phyloP scores from a whole-genome alignment of 1,140 invertebrate species.

The Drosophila subobscura region DNA sequence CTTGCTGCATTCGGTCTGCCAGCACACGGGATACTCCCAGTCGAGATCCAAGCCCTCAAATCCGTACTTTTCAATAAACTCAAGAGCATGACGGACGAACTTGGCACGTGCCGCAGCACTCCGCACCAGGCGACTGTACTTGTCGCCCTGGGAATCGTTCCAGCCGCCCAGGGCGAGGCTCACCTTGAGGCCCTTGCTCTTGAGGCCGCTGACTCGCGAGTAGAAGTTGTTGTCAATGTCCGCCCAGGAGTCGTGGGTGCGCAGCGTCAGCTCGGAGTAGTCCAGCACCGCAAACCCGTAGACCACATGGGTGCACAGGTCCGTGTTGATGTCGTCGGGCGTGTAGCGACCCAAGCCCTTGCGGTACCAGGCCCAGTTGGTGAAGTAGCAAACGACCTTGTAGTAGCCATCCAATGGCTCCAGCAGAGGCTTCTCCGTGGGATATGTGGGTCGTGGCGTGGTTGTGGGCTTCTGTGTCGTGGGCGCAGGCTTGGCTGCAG shows the following conservation, averaged over 20 bases:
- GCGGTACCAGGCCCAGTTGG: slow-evolving; percentile 97
- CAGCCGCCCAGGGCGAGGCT: slow-evolving; percentile 93
- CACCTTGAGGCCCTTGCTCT: slow-evolving; percentile 92
- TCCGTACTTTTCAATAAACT: slow-evolving; percentile 92
- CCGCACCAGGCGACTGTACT: slow-evolving; percentile 93
- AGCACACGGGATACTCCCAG: slow-evolving; percentile 93
- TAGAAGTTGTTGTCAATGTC: slow-evolving; percentile 95
- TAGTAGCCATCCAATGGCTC: slow-evolving; percentile 85
- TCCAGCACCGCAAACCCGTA: slow-evolving; percentile 96
- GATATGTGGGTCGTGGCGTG: slow-evolving; percentile 73
- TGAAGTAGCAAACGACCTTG: slow-evolving; percentile 95
- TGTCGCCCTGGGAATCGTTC: slow-evolving; percentile 94
- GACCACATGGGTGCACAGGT: slow-evolving; percentile 95
- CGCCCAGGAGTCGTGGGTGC: slow-evolving; percentile 94
- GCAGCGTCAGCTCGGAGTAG: slow-evolving; percentile 89
- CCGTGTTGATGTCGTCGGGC: slow-evolving; percentile 93
- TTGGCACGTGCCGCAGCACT: slow-evolving; percentile 87
- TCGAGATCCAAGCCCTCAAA: slow-evolving; percentile 95
- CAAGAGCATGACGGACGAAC: slow-evolving; percentile 90
- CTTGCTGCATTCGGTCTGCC: slow-evolving; percentile 91
- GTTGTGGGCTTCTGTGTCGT: slow-evolving; percentile 64
- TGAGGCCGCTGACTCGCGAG: slow-evolving; percentile 90
- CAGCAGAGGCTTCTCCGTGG: slow-evolving; percentile 77
- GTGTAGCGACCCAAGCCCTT: slow-evolving; percentile 91
- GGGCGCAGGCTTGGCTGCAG: slow-evolving; percentile 51